Evolutionary conservation across 2,888 invertebrate species (phyloP).

Genomic region (Aphodius granarius): DNA sequence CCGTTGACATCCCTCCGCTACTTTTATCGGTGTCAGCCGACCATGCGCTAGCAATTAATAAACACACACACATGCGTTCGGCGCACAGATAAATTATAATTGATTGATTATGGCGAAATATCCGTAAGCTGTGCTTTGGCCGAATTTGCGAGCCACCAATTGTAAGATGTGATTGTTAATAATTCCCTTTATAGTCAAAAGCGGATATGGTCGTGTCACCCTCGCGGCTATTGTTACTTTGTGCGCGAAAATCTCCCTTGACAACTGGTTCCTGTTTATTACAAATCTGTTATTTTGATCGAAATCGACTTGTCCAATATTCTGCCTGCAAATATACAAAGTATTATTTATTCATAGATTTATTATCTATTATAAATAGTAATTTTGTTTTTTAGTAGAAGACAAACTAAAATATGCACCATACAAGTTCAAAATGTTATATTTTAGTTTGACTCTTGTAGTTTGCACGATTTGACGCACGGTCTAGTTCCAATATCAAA

Average conservation of each 20-base stretch:
- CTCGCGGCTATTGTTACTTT: background rate
- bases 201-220: background rate
- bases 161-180: constrained; percentile 7
- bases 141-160: background rate
- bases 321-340: background rate
- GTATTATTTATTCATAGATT: background rate
- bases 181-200: constrained; percentile 7
- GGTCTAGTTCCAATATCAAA: background rate
- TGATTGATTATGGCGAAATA: background rate
- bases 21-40: background rate
- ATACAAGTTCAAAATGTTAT: background rate
- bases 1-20: background rate
- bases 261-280: constrained; percentile 6
- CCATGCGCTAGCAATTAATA: background rate
- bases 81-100: background rate
- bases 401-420: background rate
- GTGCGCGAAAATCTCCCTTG: constrained; percentile 1
- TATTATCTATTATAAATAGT: background rate
- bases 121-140: background rate
- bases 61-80: background rate
- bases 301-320: background rate
- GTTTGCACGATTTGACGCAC: constrained; percentile 2
- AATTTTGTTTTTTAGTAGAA: background rate
- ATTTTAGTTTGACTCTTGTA: background rate
- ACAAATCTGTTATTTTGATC: constrained; percentile 4